Base-by-base conservation (phyloP, 2,797 vertebrate species). In the Acrossocheilus wenchowensis region DNA sequence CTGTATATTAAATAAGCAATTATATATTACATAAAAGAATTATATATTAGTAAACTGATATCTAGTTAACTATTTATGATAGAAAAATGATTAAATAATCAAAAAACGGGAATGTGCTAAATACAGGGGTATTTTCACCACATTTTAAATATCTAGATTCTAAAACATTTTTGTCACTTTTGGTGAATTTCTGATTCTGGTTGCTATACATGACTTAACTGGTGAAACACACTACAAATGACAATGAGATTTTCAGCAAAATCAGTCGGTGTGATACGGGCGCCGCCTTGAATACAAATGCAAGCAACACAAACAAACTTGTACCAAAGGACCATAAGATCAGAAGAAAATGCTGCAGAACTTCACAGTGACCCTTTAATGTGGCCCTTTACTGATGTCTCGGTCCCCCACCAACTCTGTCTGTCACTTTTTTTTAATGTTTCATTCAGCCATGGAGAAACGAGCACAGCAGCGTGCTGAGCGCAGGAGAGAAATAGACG, bases 371-470 rank as follows among this genome's bases (percentile, higher is more conserved):
- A 85, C 60, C 54, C 62, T 6, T 34, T 71, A 21, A 60, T 36
- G 50, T 86, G 45, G 0, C 21, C 62, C 62, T 74, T 54, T 39
- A 41, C 39, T 43, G 26, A 26, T 48, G 26, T 52, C 39, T 78
- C 12, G 0, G 17, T 52, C 66, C 77, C 6, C 68, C 26, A 36
- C 23, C 14, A 19, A 57, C 48, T 77, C 21, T 78, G 36, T 78
- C 68, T 73, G 45, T 57, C 45, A 23, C 26, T 34, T 6, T 71
- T 41, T 43, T 26, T 26, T 36, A 62, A 36, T 88, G 39, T 86
- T 72, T 86, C 52, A 71, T 89, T 45, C 93, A 99, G 98, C 96
- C 79, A 99, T 99, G 98, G 97, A 98, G 92, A 96, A 95, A 90
- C 96, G 97, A 85, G 97, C 97, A 7, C 90, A 48, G 34, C 96